These are phyloP conservation scores for Drosophila subobscura DNA, from an alignment of 1,140 invertebrate genomes.

Conservation along the genomic window DNA sequence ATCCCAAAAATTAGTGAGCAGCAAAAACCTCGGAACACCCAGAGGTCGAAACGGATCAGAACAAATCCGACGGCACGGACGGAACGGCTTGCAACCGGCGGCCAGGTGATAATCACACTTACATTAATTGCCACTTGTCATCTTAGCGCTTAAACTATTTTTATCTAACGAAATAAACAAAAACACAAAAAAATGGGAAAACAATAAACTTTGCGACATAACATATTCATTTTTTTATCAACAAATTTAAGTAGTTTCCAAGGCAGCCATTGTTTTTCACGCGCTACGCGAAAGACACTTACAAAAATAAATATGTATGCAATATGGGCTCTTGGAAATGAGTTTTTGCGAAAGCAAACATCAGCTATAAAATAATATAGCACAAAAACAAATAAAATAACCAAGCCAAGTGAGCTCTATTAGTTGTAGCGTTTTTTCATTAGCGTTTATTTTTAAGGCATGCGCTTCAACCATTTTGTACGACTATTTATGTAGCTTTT, in stretches of 20 bases:
- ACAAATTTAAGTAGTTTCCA: conserved; percentile 43
- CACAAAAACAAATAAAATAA: conserved; percentile 8
- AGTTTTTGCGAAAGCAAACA: conserved; percentile 50
- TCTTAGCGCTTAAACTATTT: conserved; percentile 81
- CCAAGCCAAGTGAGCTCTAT: conserved; percentile 70
- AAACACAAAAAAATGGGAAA: conserved; percentile 13
- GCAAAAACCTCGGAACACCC: conserved; percentile 67
- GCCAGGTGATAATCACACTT: conserved; percentile 80
- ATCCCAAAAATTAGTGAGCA: conserved; percentile 76
- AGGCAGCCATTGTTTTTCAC: conserved; percentile 22
- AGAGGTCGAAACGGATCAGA: conserved; percentile 19
- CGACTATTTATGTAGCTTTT: conserved; percentile 47
- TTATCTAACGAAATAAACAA: conserved; percentile 63
- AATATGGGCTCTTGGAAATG: conserved; percentile 47
- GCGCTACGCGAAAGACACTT: conserved; percentile 36
- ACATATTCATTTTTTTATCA: conserved; percentile 37
- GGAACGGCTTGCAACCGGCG: conserved; percentile 55
- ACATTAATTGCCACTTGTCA: conserved; percentile 82
- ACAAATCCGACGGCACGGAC: not conserved
- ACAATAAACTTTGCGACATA: conserved; percentile 30
- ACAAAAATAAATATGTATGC: conserved; percentile 19
- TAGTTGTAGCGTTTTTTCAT: conserved; percentile 55
- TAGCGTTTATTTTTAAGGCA: conserved; percentile 54
- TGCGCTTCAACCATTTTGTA: conserved; percentile 38
- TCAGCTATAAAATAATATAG: conserved; percentile 18